Percentiles rank a stretch among this genome's conserved stretches.
Conservation (phyloP, 2,113 vertebrate genomes). For the Muscicapa adusta region DNA sequence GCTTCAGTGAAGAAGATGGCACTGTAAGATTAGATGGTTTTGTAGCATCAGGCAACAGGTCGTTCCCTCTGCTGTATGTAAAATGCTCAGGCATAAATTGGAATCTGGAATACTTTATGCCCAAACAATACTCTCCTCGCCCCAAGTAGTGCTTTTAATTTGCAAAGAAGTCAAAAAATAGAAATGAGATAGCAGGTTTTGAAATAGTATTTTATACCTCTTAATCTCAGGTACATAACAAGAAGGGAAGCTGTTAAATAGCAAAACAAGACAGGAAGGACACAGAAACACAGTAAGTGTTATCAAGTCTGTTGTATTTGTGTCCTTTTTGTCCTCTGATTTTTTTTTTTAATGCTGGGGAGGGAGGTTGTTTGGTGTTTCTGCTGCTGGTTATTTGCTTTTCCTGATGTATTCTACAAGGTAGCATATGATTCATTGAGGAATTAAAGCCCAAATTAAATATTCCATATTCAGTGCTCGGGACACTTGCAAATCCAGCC, state of each 20-base stretch:
- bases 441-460: neutral
- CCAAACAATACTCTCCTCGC: neutral
- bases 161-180: slow-evolving; percentile 49
- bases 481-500: neutral
- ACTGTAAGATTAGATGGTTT: neutral
- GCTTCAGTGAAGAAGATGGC: neutral
- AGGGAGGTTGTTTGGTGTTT: neutral
- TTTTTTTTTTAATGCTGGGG: neutral
- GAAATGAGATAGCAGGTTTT: slow-evolving; percentile 69
- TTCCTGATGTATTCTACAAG: neutral
- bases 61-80: neutral
- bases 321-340: slow-evolving; percentile 64
- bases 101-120: neutral
- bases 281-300: slow-evolving; percentile 71
- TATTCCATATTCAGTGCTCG: neutral
- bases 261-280: slow-evolving; percentile 70
- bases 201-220: slow-evolving; percentile 75
- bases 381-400: slow-evolving; percentile 12
- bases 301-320: slow-evolving; percentile 54
- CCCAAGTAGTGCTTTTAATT: neutral
- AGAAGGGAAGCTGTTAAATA: slow-evolving; percentile 73
- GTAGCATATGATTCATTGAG: slow-evolving; percentile 2
- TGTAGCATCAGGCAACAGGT: neutral
- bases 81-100: neutral
- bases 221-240: slow-evolving; percentile 72